phyloP scores from a whole-genome alignment of 1,140 invertebrate genomes.

The Drosophila nasuta region DNA sequence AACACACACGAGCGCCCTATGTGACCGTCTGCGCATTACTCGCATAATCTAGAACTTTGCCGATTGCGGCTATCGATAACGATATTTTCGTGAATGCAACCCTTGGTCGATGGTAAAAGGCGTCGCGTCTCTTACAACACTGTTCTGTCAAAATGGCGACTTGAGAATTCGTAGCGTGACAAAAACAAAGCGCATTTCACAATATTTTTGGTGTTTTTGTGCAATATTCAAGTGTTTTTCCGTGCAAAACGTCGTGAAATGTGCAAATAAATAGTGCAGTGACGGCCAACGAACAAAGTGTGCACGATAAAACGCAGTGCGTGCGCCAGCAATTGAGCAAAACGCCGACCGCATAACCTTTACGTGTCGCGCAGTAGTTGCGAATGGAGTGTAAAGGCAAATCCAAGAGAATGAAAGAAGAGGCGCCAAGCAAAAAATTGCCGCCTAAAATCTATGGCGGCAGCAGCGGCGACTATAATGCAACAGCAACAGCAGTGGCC shows the following conservation, averaged over 20 bases:
- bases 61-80: slow-evolving; percentile 14
- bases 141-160: slow-evolving; percentile 73
- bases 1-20: slow-evolving; percentile 16
- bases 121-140: slow-evolving; percentile 67
- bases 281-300: slow-evolving; percentile 42
- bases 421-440: slow-evolving; percentile 84
- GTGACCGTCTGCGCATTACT: slow-evolving; percentile 10
- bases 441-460: slow-evolving; percentile 80
- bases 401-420: slow-evolving; percentile 79
- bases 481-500: slow-evolving; percentile 44
- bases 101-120: slow-evolving; percentile 21
- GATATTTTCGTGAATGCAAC: background rate
- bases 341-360: slow-evolving; percentile 79
- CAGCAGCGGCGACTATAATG: slow-evolving; percentile 36
- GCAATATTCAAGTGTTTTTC: slow-evolving; percentile 73
- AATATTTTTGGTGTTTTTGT: slow-evolving; percentile 63
- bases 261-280: slow-evolving; percentile 50
- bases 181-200: slow-evolving; percentile 83
- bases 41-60: background rate
- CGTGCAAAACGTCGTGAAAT: slow-evolving; percentile 54
- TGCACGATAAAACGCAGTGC: slow-evolving; percentile 39
- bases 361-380: slow-evolving; percentile 66
- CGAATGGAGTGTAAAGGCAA: slow-evolving; percentile 79
- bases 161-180: slow-evolving; percentile 77
- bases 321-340: slow-evolving; percentile 53